Base-by-base conservation (phyloP, 30 jellyfish, hydroid and myxozoan genomes). In the Pseudorhiza aurosa region DNA sequence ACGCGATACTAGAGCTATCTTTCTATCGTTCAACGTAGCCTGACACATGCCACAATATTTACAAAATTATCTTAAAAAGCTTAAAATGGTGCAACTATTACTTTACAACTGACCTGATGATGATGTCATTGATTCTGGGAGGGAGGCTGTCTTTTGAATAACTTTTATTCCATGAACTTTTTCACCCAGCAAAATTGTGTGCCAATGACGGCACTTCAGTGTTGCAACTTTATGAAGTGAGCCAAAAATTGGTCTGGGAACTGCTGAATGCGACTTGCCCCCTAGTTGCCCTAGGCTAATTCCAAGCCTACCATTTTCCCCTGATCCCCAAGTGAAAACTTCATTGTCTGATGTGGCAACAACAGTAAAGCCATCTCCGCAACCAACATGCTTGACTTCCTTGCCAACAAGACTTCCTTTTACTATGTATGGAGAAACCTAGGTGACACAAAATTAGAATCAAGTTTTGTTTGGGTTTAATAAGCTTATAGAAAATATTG, bases 281-380 rank as follows among this genome's bases (percentile, higher is more conserved):
- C 84, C 89, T 26, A 73, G 83, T 2, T 58, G 45, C 28, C 62
- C 67, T 25, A 88, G 93, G 53, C 87, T 82, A 5, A 91, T 51
- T 7, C 98, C 98, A 19, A 91, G 91, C 18, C 96, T 47, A 14
- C 98, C 98, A 33, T 91, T 91, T 27, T 83, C 90, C 15, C 88
- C 89, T 5, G 56, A 76, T 11, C 98, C 98, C 96, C 96, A 91
- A 1, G 98, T 83, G 65, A 58, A 91, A 14, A 91, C 76, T 28
- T 91, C 96, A 50, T 84, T 91, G 43, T 84, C 96, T 14, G 79
- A 29, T 40, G 98, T 91, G 39, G 98, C 86, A 49, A 79, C 87
- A 29, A 91, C 96, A 4, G 98, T 91, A 44, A 83, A 91, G 4
- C 96, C 93, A 78, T 91, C 95, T 18, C 98, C 98, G 58, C 98